Evolutionary conservation across 2,113 vertebrate genomes (phyloP).

Genomic region (Brienomyrus longianalis): DNA sequence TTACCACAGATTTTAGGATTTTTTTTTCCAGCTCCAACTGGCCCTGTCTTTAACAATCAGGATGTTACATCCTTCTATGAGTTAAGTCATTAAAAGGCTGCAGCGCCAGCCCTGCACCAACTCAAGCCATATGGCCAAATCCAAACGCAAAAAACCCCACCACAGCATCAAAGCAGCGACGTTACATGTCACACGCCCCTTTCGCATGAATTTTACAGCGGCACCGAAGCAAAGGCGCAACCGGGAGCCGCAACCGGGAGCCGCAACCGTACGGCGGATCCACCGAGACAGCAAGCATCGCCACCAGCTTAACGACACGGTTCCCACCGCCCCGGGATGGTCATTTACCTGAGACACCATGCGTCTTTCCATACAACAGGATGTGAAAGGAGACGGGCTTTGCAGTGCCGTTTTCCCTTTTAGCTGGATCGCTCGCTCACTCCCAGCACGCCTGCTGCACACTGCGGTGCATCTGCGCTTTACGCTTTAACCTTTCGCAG

Average conservation of each 20-base stretch:
- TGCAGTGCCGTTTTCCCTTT: not conserved
- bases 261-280: not conserved
- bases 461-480: not conserved
- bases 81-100: not conserved
- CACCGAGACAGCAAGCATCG: not conserved
- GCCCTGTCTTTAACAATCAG: not conserved
- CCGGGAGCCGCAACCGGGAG: not conserved
- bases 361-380: constrained; percentile 41
- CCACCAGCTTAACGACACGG: not conserved
- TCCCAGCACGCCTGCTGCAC: not conserved
- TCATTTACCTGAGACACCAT: constrained; percentile 44
- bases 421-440: not conserved
- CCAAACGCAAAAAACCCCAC: not conserved
- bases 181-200: not conserved
- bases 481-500: not conserved
- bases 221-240: not conserved
- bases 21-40: not conserved
- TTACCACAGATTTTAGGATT: not conserved
- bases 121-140: not conserved
- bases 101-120: not conserved
- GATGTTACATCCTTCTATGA: not conserved
- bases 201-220: not conserved
- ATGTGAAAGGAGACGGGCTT: not conserved
- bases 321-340: not conserved
- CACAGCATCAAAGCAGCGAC: not conserved